Percentiles rank a stretch among this genome's conserved stretches.
Conservation (phyloP, 1,140 invertebrate genomes). For the Atta cephalotes region DNA sequence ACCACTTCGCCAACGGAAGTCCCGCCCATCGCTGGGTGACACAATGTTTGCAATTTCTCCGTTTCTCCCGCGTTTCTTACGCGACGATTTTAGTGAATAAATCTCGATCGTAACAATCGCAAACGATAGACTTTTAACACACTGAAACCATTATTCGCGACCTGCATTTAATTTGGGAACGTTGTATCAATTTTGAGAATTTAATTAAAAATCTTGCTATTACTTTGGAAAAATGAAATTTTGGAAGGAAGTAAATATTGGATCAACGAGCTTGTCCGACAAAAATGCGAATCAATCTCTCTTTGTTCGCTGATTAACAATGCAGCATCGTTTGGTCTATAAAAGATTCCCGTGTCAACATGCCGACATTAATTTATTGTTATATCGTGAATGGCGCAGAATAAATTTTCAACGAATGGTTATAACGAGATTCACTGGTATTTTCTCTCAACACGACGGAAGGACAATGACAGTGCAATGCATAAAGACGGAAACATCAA, state of each 20-base stretch:
- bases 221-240: slow-evolving; percentile 66
- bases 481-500: slow-evolving; percentile 24
- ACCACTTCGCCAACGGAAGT: slow-evolving; percentile 70
- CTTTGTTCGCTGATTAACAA: slow-evolving; percentile 73
- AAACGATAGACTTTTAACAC: not conserved
- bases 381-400: slow-evolving; percentile 63
- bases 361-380: slow-evolving; percentile 74
- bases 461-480: slow-evolving; percentile 36
- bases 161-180: not conserved
- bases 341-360: slow-evolving; percentile 71
- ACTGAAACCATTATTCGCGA: not conserved
- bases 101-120: not conserved
- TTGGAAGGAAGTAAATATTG: slow-evolving; percentile 51
- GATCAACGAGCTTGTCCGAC: slow-evolving; percentile 37
- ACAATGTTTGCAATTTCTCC: slow-evolving; percentile 5
- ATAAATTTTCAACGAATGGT: slow-evolving; percentile 8
- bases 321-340: slow-evolving; percentile 67
- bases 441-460: slow-evolving; percentile 7
- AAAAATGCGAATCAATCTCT: slow-evolving; percentile 66
- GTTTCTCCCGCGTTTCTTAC: not conserved
- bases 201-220: slow-evolving; percentile 31
- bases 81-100: not conserved
- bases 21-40: slow-evolving; percentile 74
- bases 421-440: slow-evolving; percentile 28
- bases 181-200: not conserved